phyloP scores from a whole-genome alignment of 2,888 invertebrate species.

The Metellina segmentata region DNA sequence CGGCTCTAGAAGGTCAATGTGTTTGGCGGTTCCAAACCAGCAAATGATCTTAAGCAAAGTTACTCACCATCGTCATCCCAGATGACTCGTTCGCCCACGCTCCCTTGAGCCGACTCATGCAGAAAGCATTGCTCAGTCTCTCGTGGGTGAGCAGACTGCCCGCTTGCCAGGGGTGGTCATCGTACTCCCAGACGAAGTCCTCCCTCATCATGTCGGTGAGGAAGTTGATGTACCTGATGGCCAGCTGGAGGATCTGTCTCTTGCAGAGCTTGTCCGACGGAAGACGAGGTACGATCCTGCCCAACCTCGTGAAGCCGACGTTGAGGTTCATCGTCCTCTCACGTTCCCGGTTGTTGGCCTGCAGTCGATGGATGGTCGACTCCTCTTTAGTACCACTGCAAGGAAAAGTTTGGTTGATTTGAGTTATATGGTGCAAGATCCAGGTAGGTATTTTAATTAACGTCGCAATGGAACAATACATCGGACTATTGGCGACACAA shows the following conservation, averaged over 20 bases:
- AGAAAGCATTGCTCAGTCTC: conserved; percentile 95
- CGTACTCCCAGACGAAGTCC: no score
- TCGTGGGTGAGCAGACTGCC: conserved; percentile 91
- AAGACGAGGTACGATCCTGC: conserved; percentile 97
- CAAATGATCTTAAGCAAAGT: no score
- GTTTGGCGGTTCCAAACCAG: no score
- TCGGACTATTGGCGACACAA: no score
- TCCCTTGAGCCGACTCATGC: conserved; percentile 98
- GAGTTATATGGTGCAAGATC: background rate
- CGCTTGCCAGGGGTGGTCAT: conserved; percentile 77
- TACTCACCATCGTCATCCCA: no score
- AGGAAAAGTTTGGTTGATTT: conserved; percentile 81
- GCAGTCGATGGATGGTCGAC: conserved; percentile 90
- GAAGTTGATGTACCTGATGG: conserved; percentile 96
- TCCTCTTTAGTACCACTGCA: conserved; percentile 88
- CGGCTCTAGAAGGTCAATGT: no score
- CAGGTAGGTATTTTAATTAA: no score
- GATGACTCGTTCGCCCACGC: conserved; percentile 80
- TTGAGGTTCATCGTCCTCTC: conserved; percentile 83
- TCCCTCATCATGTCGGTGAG: conserved; percentile 81
- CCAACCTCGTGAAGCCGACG: conserved; percentile 92
- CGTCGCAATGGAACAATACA: no score
- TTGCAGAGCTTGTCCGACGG: conserved; percentile 99
- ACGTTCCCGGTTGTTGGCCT: conserved; percentile 94
- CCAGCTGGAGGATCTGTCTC: conserved; percentile 97